phyloP scores from a whole-genome alignment of 2,113 vertebrate species.

The Gambusia affinis region DNA sequence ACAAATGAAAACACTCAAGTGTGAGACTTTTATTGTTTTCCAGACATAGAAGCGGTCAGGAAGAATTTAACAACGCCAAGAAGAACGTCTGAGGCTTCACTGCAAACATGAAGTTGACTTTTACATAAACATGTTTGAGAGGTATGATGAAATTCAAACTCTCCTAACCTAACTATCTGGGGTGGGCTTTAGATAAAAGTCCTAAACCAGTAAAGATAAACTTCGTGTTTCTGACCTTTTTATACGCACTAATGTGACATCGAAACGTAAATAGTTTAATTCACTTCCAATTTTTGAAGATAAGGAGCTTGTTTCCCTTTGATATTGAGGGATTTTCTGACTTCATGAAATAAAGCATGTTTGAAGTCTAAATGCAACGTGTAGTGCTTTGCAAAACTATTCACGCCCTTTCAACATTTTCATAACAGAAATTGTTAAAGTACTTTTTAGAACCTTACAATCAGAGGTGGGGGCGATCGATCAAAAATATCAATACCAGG shows the following conservation, averaged over 20 bases:
- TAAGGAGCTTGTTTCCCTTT: too few relatives aligned
- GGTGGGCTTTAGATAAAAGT: conserved; percentile 17
- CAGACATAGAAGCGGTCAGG: conserved; percentile 7
- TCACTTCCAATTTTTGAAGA: too few relatives aligned
- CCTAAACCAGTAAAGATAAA: conserved; percentile 10
- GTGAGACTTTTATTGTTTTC: conserved; percentile 23
- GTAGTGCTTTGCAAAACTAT: too few relatives aligned
- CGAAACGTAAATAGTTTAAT: too few relatives aligned
- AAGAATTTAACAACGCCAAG: conserved; percentile 12
- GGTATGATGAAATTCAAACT: conserved; percentile 34
- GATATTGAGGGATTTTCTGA: too few relatives aligned
- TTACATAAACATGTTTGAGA: conserved; percentile 26
- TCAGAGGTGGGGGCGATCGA: too few relatives aligned
- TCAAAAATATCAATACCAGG: too few relatives aligned
- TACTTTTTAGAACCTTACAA: too few relatives aligned
- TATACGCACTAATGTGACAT: not conserved
- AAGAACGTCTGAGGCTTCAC: conserved; percentile 18
- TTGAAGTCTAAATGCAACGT: too few relatives aligned
- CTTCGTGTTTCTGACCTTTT: not conserved
- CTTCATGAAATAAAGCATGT: too few relatives aligned
- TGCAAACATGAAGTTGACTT: conserved; percentile 41
- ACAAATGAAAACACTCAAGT: conserved; percentile 6
- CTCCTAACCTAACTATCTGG: not conserved
- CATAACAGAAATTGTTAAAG: too few relatives aligned
- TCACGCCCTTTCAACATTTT: too few relatives aligned